These are phyloP conservation scores for Tinamus guttatus DNA, from an alignment of 2,113 vertebrate genomes.

Conservation along the genomic window DNA sequence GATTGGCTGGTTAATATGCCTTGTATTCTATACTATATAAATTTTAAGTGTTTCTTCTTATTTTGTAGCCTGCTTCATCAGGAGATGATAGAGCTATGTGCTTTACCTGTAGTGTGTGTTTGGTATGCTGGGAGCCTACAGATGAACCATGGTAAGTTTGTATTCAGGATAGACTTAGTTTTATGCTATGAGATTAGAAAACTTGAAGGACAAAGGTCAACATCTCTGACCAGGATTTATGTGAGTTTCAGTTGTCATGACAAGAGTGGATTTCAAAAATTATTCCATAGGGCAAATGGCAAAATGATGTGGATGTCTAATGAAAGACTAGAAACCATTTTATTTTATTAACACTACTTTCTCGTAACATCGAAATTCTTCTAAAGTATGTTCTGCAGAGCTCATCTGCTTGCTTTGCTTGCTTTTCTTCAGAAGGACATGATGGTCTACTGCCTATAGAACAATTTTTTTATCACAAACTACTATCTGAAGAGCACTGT, in stretches of 20 bases:
- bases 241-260: neutral
- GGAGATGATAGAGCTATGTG: constrained; percentile 99
- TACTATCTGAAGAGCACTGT: neutral
- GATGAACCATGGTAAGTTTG: constrained; percentile 95
- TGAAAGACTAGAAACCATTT: neutral
- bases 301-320: neutral
- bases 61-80: constrained; percentile 91
- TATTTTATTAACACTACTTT: neutral
- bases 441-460: neutral
- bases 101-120: constrained; percentile 98
- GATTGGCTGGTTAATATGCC: neutral
- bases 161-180: neutral
- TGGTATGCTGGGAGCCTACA: constrained; percentile 99
- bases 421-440: neutral
- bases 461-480: neutral
- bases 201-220: neutral
- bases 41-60: neutral
- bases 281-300: neutral
- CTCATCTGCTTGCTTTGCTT: neutral
- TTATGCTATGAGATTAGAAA: neutral
- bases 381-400: fast-evolving
- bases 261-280: neutral
- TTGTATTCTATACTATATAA: neutral
- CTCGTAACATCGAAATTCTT: neutral
- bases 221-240: fast-evolving